Evolutionary conservation across 2,888 invertebrate species (phyloP), one percentile per base, ranked within the genome.

Genomic region (Entomobrya proxima): DNA sequence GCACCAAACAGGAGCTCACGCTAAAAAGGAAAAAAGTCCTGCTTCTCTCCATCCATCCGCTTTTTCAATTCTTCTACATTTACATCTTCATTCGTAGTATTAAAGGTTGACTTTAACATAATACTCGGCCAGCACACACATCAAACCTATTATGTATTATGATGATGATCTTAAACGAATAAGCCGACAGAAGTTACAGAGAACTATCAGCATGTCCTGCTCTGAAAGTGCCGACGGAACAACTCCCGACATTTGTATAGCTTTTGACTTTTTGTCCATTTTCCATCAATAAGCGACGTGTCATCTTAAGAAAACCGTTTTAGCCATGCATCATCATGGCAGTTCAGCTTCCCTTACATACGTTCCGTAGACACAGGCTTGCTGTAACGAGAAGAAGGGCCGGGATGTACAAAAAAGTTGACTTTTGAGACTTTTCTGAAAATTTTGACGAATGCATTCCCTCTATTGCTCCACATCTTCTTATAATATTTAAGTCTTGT

Each of bases 221-320:
- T 5, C 72, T 40, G 55, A 81, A 75, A 80, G 74, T 72, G 81
- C 81, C 81, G 80, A 74, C 81, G 27, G 27, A 35, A 24, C 35
- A 61, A 50, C 50, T 52, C 52, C 58, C 67, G 72, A 80, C 69
- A 47, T 55, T 37, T 64, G 35, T 3, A 27, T 61, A 80, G 18
- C 58, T 82, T 82, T 82, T 82, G 82, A 82, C 82, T 82, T 82
- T 79, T 82, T 82, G 61, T 82, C 75, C 50, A 82, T 82, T 82
- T 61, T 75, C 82, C 74, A 82, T 82, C 74, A 82, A 82, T 82
- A 82, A 75, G 82, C 50, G 61, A 75, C 40, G 58, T 75, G 82
- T 82, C 82, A 82, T 67, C 52, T 52, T n/a, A 79, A 37, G 78
- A 77, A 67, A 79, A 79, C 67, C 35, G 79, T 79, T 79, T 67